Percentiles rank a stretch among this genome's conserved stretches.
Conservation (phyloP, 2,888 invertebrate genomes). For the Tinea pellionella region DNA sequence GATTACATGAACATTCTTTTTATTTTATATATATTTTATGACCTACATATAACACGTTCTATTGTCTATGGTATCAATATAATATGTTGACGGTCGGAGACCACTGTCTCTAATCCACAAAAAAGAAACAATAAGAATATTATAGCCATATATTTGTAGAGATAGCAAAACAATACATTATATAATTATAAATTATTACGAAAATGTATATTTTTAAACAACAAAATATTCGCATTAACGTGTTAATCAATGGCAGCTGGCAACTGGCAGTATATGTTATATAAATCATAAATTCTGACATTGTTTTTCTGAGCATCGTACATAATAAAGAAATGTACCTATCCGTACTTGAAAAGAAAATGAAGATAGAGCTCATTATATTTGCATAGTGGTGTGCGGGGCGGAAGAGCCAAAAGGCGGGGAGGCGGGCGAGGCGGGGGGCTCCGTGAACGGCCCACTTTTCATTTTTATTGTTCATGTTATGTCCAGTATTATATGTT, state of each 20-base stretch:
- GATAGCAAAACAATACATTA: conserved; percentile 25
- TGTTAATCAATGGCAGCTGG: no score
- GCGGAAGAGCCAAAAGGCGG: not conserved
- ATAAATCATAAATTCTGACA: no score
- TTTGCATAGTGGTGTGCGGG: conserved; percentile 45
- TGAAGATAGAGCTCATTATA: conserved; percentile 50
- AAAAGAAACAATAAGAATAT: conserved; percentile 34
- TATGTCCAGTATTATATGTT: conserved; percentile 7
- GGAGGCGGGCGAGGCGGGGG: conserved; percentile 7
- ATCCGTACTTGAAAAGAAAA: conserved; percentile 19
- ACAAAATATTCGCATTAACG: no score
- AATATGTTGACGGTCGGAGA: not conserved
- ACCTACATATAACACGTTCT: no score
- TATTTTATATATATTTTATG: no score
- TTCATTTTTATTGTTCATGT: conserved; percentile 36
- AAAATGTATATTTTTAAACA: no score
- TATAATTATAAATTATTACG: not conserved
- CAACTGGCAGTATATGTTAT: no score
- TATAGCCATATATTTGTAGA: conserved; percentile 29
- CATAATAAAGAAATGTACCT: conserved; percentile 21
- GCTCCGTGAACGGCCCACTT: conserved; percentile 25
- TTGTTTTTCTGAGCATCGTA: conserved; percentile 15
- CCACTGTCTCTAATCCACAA: conserved; percentile 31
- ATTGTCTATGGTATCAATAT: no score
- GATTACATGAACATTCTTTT: no score